Conservation (phyloP, 2,797 vertebrate species). For the Ceryle rudis region DNA sequence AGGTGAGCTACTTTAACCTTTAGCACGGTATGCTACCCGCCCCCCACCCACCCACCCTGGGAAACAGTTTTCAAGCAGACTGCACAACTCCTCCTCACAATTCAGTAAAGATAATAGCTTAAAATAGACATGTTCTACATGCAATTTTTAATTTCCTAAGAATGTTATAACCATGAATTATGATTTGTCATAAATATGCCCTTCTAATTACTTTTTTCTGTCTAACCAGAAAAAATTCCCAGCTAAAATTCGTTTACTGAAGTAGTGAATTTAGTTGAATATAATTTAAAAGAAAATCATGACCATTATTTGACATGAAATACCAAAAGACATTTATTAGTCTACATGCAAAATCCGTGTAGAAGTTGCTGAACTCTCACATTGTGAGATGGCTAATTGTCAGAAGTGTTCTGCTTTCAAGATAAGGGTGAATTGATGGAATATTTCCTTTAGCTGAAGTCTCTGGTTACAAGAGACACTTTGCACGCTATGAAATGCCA, state of each 20-base stretch:
- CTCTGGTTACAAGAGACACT: not conserved
- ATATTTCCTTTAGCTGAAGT: not conserved
- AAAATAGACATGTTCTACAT: not conserved
- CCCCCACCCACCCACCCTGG: too few relatives aligned
- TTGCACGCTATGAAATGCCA: not conserved
- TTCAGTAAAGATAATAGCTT: not conserved
- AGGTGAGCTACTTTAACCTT: constrained; percentile 78
- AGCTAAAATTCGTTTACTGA: not conserved
- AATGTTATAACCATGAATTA: not conserved
- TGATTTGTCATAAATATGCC: not conserved
- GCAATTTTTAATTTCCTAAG: not conserved
- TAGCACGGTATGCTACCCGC: not conserved
- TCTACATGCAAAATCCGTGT: not conserved
- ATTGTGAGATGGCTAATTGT: not conserved
- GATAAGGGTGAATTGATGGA: not conserved
- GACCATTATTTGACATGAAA: not conserved
- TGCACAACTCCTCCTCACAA: not conserved
- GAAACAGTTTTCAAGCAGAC: not conserved
- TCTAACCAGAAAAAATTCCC: not conserved
- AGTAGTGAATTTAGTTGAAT: not conserved
- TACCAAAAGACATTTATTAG: not conserved
- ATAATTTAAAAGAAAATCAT: not conserved
- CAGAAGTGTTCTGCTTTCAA: not conserved
- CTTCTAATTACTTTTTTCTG: not conserved
- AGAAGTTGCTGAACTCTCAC: not conserved